Evolutionary conservation across 1,140 invertebrate genomes (phyloP), one percentile per base, ranked within the genome.

Genomic region (Apocrypta bakeri): DNA sequence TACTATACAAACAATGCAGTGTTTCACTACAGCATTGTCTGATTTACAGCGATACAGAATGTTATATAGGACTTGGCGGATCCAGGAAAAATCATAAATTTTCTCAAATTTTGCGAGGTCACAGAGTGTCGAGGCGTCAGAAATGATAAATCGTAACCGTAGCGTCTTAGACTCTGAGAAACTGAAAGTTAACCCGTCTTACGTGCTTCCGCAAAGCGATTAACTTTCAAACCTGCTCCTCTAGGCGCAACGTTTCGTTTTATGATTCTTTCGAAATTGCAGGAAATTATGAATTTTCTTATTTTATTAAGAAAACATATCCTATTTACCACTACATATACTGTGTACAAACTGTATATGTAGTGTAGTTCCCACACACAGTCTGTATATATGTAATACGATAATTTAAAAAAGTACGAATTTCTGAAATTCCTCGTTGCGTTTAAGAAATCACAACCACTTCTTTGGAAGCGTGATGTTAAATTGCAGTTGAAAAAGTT

Each of bases 51-150:
- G 33, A 31, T n/a, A 1, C 17, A 37, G 42, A 75, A 75, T 63
- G 48, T 31, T 75, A 61, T 9, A 21, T 12, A n/a, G n/a, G 75
- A 78, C 42, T 33, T 9, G 66, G 40, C 17, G 24, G 71, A 79
- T 79, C 77, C 27, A 14, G 27, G 77, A 78, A 79, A 69, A 79
- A 37, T 66, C 68, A 79, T 79, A 79, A 71, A 79, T 79, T 69
- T 69, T 64, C 77, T 71, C 31, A 29, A 71, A 79, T 69, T 27
- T 42, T 71, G 33, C 12, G 14, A 31, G 33, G 27, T 9, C 33
- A 68, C 63, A n/a, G n/a, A 78, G 42, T 33, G 63, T 8, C 31
- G 1, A 68, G n/a, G 66, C 24, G 77, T 71, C 77, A 61, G 25
- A 33, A 31, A 79, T 79, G 77, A 79, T 71, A 25, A 56, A 79